Base-by-base conservation (phyloP, 2,113 vertebrate genomes). In the Rhinoptilus africanus region DNA sequence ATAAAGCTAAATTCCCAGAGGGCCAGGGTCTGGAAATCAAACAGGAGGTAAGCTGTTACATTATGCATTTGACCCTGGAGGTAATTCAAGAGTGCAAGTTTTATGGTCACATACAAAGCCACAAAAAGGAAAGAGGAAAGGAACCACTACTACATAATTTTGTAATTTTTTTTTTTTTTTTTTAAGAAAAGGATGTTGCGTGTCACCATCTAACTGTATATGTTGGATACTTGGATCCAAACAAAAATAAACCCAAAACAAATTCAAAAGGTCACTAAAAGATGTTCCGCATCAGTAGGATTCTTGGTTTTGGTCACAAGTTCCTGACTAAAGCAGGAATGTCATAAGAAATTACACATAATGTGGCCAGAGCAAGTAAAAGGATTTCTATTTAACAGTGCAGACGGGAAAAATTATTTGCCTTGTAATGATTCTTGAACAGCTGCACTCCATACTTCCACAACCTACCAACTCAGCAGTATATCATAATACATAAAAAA, bases 21-120 rank as follows among this genome's bases (percentile, higher is more conserved):
- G 96, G 85, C 67, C 41, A 56, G 10, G 45, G 57, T 86, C 75
- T 97, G 74, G 95, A 97, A 98, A 98, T 98, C 97, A 98, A 98
- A 97, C 96, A 97, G 92, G 82, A 98, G 96, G 88, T 94, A 97
- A 97, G 85, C 89, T 97, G 85, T 95, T 97, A 96, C 94, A 95
- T 97, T 98, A 97, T 97, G 89, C 91, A 79, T 96, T 96, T 98
- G 97, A 98, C 97, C 91, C 97, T 91, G 74, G 53, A 97, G 92
- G 77, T 96, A 96, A 95, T 86, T 96, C 90, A 96, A 93, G 85
- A 92, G 41, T 87, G 80, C 56, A 94, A 68, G 74, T 35, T 93
- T 94, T 75, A 79, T 85, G 66, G 39, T 93, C 97, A 54, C 48
- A 50, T 83, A 93, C 35, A 45, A 96, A 97, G 64, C 54, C 91